A percentile compares a stretch with the other conserved stretches of the same genome.
These are phyloP conservation scores for Trinorchestia longiramus DNA, from an alignment of 1,140 invertebrate genomes.

Conservation along the genomic window DNA sequence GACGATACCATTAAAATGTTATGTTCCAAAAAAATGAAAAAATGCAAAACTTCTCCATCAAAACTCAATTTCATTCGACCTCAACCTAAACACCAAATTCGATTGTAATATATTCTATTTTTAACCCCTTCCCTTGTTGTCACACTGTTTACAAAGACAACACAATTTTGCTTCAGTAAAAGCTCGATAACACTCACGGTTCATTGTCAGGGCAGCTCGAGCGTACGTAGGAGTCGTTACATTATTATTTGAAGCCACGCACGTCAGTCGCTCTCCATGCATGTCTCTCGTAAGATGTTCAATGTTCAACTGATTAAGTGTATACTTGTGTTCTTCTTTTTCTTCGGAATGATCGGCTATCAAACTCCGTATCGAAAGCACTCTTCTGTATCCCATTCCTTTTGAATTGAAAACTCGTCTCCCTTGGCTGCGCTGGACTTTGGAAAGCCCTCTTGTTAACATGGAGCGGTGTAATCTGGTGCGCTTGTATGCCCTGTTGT, in stretches of 20 bases:
- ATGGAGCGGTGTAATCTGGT: constrained; percentile 45
- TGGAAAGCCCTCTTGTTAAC: constrained; percentile 14
- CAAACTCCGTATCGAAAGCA: constrained; percentile 37
- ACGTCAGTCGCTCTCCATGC: constrained; percentile 85
- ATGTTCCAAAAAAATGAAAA: too few relatives aligned
- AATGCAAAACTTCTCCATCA: too few relatives aligned
- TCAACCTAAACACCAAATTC: neutral
- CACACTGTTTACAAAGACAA: neutral
- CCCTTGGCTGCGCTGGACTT: neutral
- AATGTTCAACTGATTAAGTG: constrained; percentile 72
- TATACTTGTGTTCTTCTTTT: neutral
- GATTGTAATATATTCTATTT: neutral
- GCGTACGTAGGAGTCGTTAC: constrained; percentile 81
- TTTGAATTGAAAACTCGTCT: neutral
- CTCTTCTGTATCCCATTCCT: constrained; percentile 33
- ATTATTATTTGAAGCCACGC: constrained; percentile 86
- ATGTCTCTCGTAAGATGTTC: constrained; percentile 81
- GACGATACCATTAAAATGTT: too few relatives aligned
- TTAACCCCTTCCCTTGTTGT: neutral
- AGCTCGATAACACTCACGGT: constrained; percentile 78
- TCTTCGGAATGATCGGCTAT: constrained; percentile 1
- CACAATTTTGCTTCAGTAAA: neutral
- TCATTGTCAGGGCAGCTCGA: constrained; percentile 88
- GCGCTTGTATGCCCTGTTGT: constrained; percentile 34
- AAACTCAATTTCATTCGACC: too few relatives aligned